Evolutionary conservation across 92 coral and sea anemone species (phyloP).

Genomic region (Zoanthus sansibaricus): DNA sequence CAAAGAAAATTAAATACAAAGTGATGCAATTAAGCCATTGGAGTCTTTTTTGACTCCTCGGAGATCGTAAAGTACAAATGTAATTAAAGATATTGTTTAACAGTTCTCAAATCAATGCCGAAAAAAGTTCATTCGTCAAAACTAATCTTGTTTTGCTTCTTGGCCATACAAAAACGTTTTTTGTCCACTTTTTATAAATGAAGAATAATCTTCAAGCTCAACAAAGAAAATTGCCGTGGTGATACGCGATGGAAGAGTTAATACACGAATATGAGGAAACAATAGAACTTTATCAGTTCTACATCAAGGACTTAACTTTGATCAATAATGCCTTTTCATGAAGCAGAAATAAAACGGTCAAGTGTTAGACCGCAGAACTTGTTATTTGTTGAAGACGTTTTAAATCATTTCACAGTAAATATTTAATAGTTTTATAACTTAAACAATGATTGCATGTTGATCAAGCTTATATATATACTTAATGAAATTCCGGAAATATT

Average conservation of each 20-base stretch:
- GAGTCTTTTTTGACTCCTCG: slow-evolving; percentile 19
- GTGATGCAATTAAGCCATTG: slow-evolving; percentile 28
- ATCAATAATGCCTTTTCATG: neutral
- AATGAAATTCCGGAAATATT: too few relatives aligned
- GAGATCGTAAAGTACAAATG: slow-evolving; percentile 21
- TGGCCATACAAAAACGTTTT: neutral
- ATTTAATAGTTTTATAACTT: too few relatives aligned
- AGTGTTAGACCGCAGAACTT: neutral
- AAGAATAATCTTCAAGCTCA: neutral
- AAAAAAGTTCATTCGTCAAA: neutral
- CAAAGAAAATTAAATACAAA: slow-evolving; percentile 8
- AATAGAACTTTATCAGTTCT: neutral
- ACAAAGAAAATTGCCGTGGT: neutral
- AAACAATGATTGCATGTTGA: too few relatives aligned
- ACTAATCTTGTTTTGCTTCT: neutral
- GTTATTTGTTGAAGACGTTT: too few relatives aligned
- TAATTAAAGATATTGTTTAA: neutral
- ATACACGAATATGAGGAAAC: neutral
- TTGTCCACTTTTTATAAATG: neutral
- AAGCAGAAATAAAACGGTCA: neutral
- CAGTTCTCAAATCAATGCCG: neutral
- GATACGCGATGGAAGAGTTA: too few relatives aligned
- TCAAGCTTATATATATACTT: too few relatives aligned
- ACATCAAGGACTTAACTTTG: neutral
- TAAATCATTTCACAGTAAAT: too few relatives aligned